phyloP scores from a whole-genome alignment of 1,140 invertebrate genomes.

The Euwallacea fornicatus region DNA sequence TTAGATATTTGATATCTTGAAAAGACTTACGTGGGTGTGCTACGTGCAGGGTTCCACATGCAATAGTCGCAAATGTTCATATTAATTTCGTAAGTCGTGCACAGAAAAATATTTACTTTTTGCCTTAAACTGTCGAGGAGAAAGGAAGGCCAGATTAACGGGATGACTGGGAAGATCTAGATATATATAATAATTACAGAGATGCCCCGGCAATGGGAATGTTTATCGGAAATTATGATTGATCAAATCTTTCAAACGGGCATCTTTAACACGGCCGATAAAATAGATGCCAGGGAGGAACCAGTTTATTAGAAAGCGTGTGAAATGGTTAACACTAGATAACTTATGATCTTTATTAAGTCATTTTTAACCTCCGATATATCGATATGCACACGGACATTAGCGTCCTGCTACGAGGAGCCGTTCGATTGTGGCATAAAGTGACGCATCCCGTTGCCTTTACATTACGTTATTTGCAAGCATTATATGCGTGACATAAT shows the following conservation, averaged over 20 bases:
- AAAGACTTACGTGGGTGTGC: too few relatives aligned
- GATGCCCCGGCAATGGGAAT: conserved; percentile 7
- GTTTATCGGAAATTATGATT: conserved; percentile 31
- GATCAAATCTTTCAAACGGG: conserved; percentile 25
- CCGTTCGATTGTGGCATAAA: conserved; percentile 4
- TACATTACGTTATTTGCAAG: conserved; percentile 19
- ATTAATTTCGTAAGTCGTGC: too few relatives aligned
- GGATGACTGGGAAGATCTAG: background rate
- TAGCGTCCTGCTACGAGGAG: background rate
- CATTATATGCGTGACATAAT: conserved; percentile 20
- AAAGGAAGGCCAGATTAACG: too few relatives aligned
- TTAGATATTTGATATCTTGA: too few relatives aligned
- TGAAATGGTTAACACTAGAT: conserved; percentile 24
- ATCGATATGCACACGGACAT: background rate
- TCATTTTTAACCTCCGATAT: conserved; percentile 13
- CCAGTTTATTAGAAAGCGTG: conserved; percentile 37
- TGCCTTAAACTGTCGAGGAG: too few relatives aligned
- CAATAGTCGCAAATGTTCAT: too few relatives aligned
- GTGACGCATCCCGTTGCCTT: background rate
- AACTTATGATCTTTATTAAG: conserved; percentile 20
- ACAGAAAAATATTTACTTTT: too few relatives aligned
- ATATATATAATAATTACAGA: conserved; percentile 20
- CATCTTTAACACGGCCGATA: conserved; percentile 27
- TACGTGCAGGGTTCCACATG: too few relatives aligned
- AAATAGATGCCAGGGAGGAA: conserved; percentile 24